Conservation (phyloP, 2,113 vertebrate species). For the Macquaria australasica region DNA sequence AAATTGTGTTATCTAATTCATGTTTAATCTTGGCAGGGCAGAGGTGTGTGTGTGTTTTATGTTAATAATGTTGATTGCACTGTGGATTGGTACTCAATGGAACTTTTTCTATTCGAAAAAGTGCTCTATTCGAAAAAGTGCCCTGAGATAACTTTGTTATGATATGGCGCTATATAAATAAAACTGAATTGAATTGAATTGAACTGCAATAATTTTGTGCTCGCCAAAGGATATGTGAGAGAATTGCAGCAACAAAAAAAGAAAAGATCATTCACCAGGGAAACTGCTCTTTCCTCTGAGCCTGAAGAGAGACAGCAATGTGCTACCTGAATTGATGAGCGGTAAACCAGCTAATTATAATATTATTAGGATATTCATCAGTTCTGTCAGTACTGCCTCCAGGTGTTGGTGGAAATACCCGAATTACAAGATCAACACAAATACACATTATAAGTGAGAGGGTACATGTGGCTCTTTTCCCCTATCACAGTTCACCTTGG, state of each 20-base stretch:
- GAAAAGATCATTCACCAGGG: slow-evolving; percentile 30
- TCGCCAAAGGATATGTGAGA: slow-evolving; percentile 31
- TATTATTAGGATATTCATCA: slow-evolving; percentile 59
- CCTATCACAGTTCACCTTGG: neutral
- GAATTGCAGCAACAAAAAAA: slow-evolving; percentile 11
- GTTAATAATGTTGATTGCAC: slow-evolving; percentile 38
- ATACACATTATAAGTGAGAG: slow-evolving; percentile 3
- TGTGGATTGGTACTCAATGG: slow-evolving; percentile 30
- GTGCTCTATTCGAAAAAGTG: no score
- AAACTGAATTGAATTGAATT: no score
- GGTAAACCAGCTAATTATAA: slow-evolving; percentile 70
- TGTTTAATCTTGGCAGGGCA: slow-evolving; percentile 3
- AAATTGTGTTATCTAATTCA: neutral
- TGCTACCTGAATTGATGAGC: slow-evolving; percentile 62
- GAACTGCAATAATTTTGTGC: slow-evolving; percentile 31
- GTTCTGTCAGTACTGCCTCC: slow-evolving; percentile 32
- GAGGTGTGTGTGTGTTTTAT: slow-evolving; percentile 13
- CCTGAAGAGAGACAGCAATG: slow-evolving; percentile 18
- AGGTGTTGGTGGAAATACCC: slow-evolving; percentile 42
- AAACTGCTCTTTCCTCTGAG: slow-evolving; percentile 45
- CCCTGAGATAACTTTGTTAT: no score
- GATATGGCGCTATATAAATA: no score
- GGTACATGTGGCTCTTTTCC: neutral
- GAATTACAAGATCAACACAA: slow-evolving; percentile 31
- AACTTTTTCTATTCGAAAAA: no score